Evolutionary conservation across 1,140 invertebrate species (phyloP).

Genomic region (Microvelia longipes): DNA sequence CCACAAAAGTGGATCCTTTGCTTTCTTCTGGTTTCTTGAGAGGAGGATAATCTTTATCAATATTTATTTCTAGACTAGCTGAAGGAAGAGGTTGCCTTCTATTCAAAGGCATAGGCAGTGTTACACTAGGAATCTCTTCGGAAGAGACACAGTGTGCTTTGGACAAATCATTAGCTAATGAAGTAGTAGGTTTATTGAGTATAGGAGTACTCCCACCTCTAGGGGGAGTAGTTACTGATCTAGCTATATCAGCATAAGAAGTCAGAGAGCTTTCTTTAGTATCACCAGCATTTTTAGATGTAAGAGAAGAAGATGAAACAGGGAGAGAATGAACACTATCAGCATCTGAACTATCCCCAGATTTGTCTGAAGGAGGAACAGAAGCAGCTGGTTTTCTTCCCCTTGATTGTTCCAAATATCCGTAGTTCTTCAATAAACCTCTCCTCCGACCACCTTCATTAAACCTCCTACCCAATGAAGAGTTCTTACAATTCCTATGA

Average conservation of each 20-base stretch:
- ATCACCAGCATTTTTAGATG: slow-evolving; percentile 24
- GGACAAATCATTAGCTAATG: background rate
- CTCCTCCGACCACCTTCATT: background rate
- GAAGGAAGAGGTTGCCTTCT: slow-evolving; percentile 7
- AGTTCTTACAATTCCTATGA: background rate
- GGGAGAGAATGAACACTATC: slow-evolving; percentile 58
- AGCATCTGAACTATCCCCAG: slow-evolving; percentile 52
- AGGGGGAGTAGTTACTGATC: slow-evolving; percentile 12
- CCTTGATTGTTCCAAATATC: slow-evolving; percentile 27
- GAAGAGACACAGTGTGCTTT: slow-evolving; percentile 1
- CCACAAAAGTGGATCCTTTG: slow-evolving; percentile 15
- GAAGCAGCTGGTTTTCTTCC: slow-evolving; percentile 39
- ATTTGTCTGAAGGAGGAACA: slow-evolving; percentile 51
- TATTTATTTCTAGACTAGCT: slow-evolving; percentile 9
- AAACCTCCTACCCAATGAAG: slow-evolving; percentile 25
- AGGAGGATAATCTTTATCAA: slow-evolving; percentile 17
- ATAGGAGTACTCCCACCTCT: background rate
- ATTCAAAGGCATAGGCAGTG: slow-evolving; percentile 10
- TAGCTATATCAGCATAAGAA: slow-evolving; percentile 56
- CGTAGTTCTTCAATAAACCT: background rate
- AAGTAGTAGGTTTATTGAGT: slow-evolving; percentile 1
- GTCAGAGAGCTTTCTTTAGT: slow-evolving; percentile 40
- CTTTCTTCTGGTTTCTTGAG: slow-evolving; percentile 1
- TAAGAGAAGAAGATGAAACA: slow-evolving; percentile 34
- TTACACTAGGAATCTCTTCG: slow-evolving; percentile 9